phyloP scores from a whole-genome alignment of 2,797 vertebrate genomes.

The Chrysocyon brachyurus region DNA sequence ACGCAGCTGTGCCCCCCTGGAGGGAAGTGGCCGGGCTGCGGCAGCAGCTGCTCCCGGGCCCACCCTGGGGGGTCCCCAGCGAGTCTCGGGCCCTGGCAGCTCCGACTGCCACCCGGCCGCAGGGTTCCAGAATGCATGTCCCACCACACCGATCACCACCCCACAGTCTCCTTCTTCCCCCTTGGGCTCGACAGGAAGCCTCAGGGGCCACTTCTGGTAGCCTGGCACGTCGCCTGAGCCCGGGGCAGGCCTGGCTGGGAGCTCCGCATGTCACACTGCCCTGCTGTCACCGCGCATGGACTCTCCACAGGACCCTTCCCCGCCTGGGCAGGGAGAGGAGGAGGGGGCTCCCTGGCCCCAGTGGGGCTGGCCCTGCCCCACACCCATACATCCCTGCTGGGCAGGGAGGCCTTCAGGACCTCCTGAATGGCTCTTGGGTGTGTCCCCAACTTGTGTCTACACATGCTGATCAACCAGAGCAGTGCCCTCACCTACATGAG shows the following conservation, averaged over 20 bases:
- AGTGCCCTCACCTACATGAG: rapidly evolving
- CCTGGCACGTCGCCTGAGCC: rapidly evolving
- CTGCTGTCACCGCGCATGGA: rapidly evolving
- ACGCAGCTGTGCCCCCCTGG: constrained; percentile 87
- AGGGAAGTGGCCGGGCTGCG: constrained; percentile 90
- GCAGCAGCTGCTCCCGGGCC: constrained; percentile 90
- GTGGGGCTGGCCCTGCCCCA: background rate
- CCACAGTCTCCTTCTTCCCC: rapidly evolving
- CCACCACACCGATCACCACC: background rate
- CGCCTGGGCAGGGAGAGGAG: background rate
- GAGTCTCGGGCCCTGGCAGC: constrained; percentile 63
- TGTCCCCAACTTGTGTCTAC: no score
- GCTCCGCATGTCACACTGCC: rapidly evolving
- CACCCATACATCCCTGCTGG: rapidly evolving
- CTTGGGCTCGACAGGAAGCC: no score
- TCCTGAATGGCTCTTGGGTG: background rate
- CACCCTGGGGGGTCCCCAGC: constrained; percentile 84
- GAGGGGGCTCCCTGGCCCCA: background rate
- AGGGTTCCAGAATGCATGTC: background rate
- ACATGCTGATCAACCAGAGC: background rate
- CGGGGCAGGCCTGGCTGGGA: background rate
- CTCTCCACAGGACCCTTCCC: background rate
- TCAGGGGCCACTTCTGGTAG: no score
- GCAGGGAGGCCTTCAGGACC: background rate
- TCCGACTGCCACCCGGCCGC: background rate